Evolutionary conservation across 2,797 vertebrate genomes (phyloP).

Genomic region (Gouania willdenowi): DNA sequence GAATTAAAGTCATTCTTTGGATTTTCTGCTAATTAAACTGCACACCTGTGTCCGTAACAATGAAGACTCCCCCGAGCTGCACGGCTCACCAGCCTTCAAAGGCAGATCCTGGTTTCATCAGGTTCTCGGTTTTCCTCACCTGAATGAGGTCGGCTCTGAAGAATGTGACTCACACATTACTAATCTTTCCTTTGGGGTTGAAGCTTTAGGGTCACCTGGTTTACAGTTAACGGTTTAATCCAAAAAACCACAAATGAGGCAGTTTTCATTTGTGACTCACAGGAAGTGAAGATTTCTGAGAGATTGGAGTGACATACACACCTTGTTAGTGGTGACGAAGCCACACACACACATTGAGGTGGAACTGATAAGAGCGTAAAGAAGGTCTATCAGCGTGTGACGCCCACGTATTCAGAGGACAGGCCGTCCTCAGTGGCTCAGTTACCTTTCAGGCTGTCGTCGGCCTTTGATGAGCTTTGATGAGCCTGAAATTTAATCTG

Average conservation of each 20-base stretch:
- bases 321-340: constrained; percentile 30
- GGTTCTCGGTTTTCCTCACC: constrained; percentile 34
- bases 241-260: constrained; percentile 30
- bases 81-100: constrained; percentile 10
- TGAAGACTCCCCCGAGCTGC: constrained; percentile 35
- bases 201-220: constrained; percentile 32
- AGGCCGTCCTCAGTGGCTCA: not conserved
- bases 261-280: constrained; percentile 36
- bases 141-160: constrained; percentile 26
- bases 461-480: constrained; percentile 8
- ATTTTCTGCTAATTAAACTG: no score
- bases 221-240: constrained; percentile 20
- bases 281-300: constrained; percentile 12
- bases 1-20: no score
- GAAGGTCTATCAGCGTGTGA: not conserved
- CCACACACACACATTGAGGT: constrained; percentile 4
- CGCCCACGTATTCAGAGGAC: constrained; percentile 4
- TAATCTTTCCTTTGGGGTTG: constrained; percentile 51
- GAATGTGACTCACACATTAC: constrained; percentile 41
- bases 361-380: constrained; percentile 4
- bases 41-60: constrained; percentile 26
- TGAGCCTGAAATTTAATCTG: constrained; percentile 44
- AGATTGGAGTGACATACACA: constrained; percentile 27
- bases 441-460: constrained; percentile 14
- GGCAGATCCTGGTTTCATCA: constrained; percentile 44